phyloP scores from a whole-genome alignment of 2,113 vertebrate species.

The Acinonyx jubatus region DNA sequence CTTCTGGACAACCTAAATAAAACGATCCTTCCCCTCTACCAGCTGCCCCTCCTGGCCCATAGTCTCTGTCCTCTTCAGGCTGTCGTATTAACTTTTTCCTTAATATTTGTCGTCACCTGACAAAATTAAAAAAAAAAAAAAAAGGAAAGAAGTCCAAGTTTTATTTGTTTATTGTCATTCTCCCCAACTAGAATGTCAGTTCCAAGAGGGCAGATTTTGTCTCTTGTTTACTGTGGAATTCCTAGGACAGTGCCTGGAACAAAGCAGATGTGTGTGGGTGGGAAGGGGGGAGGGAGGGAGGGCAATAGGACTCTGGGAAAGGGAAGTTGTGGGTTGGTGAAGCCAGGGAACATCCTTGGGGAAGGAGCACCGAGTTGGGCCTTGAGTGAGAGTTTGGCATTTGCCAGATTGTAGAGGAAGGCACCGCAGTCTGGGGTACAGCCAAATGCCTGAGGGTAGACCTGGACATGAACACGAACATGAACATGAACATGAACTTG shows the following conservation, averaged over 20 bases:
- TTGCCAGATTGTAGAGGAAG: not conserved
- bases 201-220: not conserved
- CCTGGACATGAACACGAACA: not conserved
- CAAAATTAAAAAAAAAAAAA: not conserved
- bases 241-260: not conserved
- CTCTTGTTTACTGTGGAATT: not conserved
- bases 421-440: not conserved
- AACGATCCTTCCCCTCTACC: not conserved
- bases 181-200: not conserved
- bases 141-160: not conserved
- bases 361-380: not conserved
- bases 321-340: no score
- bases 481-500: accelerated
- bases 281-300: not conserved
- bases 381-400: not conserved
- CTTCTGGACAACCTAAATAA: not conserved
- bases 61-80: not conserved
- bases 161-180: not conserved
- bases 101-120: not conserved
- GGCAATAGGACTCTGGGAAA: not conserved
- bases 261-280: not conserved
- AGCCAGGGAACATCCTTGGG: not conserved
- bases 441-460: not conserved
- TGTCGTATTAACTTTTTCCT: not conserved
- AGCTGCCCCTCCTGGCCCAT: not conserved